phyloP scores from a whole-genome alignment of 1,140 invertebrate genomes.

The Drosophila obscura region DNA sequence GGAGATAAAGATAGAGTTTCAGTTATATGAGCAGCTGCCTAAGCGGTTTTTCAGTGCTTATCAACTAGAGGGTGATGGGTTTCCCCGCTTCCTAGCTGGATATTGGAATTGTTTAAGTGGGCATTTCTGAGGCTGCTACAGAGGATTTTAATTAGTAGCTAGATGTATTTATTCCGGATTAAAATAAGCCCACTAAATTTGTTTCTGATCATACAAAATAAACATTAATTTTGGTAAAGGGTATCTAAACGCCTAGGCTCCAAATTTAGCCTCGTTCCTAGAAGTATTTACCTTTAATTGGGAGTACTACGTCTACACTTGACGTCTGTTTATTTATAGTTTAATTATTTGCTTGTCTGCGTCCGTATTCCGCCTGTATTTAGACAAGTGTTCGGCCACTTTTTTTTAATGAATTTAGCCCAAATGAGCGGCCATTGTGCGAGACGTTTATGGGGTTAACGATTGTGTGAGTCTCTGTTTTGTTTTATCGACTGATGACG shows the following conservation, averaged over 20 bases:
- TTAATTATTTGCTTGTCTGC: constrained; percentile 42
- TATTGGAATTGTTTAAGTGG: constrained; percentile 13
- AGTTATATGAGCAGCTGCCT: background rate
- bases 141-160: too few relatives aligned
- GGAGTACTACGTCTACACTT: constrained; percentile 8
- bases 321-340: constrained; percentile 51
- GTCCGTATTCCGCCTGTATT: constrained; percentile 9
- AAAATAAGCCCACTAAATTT: too few relatives aligned
- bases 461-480: constrained; percentile 19
- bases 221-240: too few relatives aligned
- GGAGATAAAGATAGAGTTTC: too few relatives aligned
- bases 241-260: too few relatives aligned
- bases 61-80: constrained; percentile 6
- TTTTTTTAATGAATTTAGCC: constrained; percentile 8
- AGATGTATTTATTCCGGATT: too few relatives aligned
- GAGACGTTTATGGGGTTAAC: constrained; percentile 34
- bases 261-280: background rate
- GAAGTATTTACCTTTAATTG: constrained; percentile 17
- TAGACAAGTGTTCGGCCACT: constrained; percentile 42
- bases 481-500: constrained; percentile 9
- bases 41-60: constrained; percentile 15
- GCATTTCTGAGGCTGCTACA: constrained; percentile 4
- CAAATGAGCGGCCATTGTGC: too few relatives aligned
- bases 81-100: constrained; percentile 16
- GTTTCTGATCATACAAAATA: too few relatives aligned